Conservation (phyloP, 2,888 invertebrate species). For the Monoplex corrugatus region DNA sequence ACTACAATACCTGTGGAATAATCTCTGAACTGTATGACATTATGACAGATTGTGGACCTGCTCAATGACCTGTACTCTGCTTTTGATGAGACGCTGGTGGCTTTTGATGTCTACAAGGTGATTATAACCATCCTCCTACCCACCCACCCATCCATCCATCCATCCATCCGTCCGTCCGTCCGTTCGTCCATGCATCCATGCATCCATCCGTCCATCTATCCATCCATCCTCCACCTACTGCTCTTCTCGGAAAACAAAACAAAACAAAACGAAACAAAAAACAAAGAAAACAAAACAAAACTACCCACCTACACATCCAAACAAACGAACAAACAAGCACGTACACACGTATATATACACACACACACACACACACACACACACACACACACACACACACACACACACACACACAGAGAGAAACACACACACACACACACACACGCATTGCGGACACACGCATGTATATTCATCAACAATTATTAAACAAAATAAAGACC, state of each 20-base stretch:
- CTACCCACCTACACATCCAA: neutral
- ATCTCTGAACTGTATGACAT: too few relatives aligned
- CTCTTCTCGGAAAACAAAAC: too few relatives aligned
- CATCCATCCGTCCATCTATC: too few relatives aligned
- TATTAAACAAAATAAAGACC: too few relatives aligned
- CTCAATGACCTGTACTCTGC: conserved; percentile 98
- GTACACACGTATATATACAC: conserved; percentile 19
- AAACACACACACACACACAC: too few relatives aligned
- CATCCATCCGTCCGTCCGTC: too few relatives aligned
- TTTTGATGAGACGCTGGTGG: conserved; percentile 97
- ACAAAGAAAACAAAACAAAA: too few relatives aligned
- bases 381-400: neutral
- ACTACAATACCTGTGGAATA: too few relatives aligned
- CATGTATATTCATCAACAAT: neutral
- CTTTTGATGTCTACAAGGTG: conserved; percentile 92
- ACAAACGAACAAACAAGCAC: neutral
- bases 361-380: conserved; percentile 9
- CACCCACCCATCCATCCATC: neutral
- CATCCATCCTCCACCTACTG: too few relatives aligned
- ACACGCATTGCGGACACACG: conserved; percentile 1
- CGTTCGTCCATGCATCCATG: too few relatives aligned
- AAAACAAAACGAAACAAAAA: too few relatives aligned
- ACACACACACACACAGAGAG: neutral
- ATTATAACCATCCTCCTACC: conserved; percentile 3
- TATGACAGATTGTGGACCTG: conserved; percentile 94